Percentiles rank a stretch among this genome's conserved stretches.
Conservation (phyloP, 2,888 invertebrate species). For the Podabrus alpinus region DNA sequence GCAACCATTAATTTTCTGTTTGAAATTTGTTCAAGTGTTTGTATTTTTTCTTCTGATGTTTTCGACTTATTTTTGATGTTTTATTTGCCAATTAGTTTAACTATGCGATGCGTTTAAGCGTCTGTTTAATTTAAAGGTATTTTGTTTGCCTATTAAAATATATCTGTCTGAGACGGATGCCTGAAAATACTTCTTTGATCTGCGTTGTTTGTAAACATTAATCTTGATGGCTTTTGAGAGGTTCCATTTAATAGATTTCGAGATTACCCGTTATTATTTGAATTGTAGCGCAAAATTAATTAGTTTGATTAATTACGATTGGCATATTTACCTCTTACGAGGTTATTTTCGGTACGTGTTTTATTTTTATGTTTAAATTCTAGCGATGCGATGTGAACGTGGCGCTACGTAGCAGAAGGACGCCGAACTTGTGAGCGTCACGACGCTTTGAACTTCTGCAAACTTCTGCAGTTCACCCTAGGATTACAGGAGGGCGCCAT, state of each 20-base stretch:
- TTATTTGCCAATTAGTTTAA: conserved; percentile 4
- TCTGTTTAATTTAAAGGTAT: conserved; percentile 17
- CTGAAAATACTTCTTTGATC: conserved; percentile 22
- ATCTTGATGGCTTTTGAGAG: neutral
- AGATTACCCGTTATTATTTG: neutral
- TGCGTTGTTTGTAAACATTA: neutral
- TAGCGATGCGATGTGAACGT: neutral
- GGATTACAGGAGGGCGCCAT: neutral
- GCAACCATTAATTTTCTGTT: neutral
- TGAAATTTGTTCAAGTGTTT: neutral
- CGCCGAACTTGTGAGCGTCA: neutral
- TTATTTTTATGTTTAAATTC: neutral
- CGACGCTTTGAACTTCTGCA: neutral
- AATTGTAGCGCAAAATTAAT: neutral
- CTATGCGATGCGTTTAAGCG: neutral
- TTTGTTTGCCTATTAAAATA: conserved; percentile 17
- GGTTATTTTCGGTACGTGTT: neutral
- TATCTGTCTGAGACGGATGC: conserved; percentile 17
- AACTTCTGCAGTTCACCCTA: neutral
- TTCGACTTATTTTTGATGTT: conserved; percentile 4
- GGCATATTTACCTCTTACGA: neutral
- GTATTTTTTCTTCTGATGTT: neutral
- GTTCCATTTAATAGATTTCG: neutral
- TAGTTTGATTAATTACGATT: neutral
- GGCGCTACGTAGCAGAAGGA: neutral